Evolutionary conservation across 2,888 invertebrate genomes (phyloP).

Genomic region (Dinocampus coccinellae): DNA sequence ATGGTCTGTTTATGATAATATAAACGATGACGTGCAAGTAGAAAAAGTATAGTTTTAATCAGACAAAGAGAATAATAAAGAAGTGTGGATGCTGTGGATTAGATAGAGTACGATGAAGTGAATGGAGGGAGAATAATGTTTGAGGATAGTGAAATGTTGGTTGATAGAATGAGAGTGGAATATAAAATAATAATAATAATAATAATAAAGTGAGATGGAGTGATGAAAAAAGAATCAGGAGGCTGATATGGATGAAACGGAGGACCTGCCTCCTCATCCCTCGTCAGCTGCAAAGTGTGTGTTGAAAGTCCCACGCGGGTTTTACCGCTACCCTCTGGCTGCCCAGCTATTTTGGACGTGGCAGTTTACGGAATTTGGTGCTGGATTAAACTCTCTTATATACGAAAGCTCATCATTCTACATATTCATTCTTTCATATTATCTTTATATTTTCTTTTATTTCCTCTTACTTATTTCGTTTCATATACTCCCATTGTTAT

Average conservation of each 20-base stretch:
- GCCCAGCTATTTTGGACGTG: too few species aligned
- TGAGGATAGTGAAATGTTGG: background rate
- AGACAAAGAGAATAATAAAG: background rate
- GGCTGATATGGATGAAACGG: background rate
- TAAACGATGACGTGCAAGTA: constrained; percentile 11
- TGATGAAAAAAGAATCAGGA: background rate
- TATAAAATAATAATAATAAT: background rate
- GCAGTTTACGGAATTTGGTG: constrained; percentile 16
- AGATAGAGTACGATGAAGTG: too few species aligned
- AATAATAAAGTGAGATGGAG: background rate
- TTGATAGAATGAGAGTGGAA: too few species aligned
- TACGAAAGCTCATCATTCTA: constrained; percentile 7
- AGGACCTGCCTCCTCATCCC: constrained; percentile 17
- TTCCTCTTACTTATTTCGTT: too few species aligned
- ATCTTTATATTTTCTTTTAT: too few species aligned
- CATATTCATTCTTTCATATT: too few species aligned
- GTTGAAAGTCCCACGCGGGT: constrained; percentile 28
- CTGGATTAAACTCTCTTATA: constrained; percentile 24
- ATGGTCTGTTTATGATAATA: constrained; percentile 13
- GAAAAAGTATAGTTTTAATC: constrained; percentile 24
- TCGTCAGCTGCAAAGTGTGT: constrained; percentile 34
- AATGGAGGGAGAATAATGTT: background rate
- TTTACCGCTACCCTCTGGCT: constrained; percentile 10
- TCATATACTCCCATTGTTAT: too few species aligned
- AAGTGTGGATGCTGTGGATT: background rate